Conservation (phyloP, 2,797 vertebrate species). For the Selene dorsalis region DNA sequence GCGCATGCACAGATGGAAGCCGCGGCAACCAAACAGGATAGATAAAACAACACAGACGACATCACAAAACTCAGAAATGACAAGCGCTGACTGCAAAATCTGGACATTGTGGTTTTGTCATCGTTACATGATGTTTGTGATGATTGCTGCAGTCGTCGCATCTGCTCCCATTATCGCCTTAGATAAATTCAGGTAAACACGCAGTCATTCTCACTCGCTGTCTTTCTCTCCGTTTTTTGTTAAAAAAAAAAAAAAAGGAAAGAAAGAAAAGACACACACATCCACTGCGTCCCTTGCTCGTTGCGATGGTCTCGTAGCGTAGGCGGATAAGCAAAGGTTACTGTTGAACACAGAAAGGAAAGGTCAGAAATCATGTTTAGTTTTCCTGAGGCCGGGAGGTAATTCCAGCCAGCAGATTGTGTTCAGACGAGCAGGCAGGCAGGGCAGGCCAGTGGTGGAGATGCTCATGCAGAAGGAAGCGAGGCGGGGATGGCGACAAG, state of each 20-base stretch:
- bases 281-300: conserved; percentile 59
- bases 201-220: conserved; percentile 34
- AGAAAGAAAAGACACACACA: conserved; percentile 3
- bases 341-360: conserved; percentile 87
- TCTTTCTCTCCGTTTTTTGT: neutral
- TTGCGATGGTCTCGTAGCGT: conserved; percentile 67
- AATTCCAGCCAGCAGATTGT: conserved; percentile 86
- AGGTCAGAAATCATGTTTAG: conserved; percentile 89
- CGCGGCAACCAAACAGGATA: conserved; percentile 7
- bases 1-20: conserved; percentile 41
- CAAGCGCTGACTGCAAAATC: neutral
- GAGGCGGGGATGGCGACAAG: conserved; percentile 81
- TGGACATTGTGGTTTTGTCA: neutral
- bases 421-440: conserved; percentile 78
- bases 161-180: conserved; percentile 7
- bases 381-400: conserved; percentile 84
- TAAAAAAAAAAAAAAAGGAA: conserved; percentile 20
- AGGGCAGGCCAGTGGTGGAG: conserved; percentile 76
- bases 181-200: conserved; percentile 58
- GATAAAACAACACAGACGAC: conserved; percentile 30
- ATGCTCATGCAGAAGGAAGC: conserved; percentile 79
- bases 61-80: neutral
- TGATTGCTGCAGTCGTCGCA: conserved; percentile 19
- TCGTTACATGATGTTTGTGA: neutral
- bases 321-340: conserved; percentile 84